These are phyloP conservation scores for Zalophus californianus DNA, from an alignment of 2,797 vertebrate species.

Conservation along the genomic window DNA sequence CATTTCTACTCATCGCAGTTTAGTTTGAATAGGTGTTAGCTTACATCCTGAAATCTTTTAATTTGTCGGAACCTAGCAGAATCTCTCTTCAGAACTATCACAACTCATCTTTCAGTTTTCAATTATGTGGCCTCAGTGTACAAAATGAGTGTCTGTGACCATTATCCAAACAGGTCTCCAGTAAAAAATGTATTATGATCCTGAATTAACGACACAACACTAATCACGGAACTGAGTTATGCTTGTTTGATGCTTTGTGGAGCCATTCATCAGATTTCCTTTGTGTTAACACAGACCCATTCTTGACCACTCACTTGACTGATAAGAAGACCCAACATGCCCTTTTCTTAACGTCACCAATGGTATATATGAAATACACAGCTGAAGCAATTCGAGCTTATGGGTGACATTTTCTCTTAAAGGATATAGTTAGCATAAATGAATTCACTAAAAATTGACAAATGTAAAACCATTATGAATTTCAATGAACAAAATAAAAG, in stretches of 20 bases:
- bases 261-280: not conserved
- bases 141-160: not conserved
- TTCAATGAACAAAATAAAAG: slow-evolving; percentile 43
- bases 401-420: not conserved
- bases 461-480: not conserved
- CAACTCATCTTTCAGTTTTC: not conserved
- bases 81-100: not conserved
- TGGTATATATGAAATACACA: not conserved
- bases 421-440: not conserved
- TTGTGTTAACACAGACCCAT: not conserved
- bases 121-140: not conserved
- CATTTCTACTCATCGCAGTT: not conserved
- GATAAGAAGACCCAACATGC: not conserved
- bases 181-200: not conserved
- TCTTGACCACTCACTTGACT: not conserved
- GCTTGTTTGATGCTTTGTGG: not conserved
- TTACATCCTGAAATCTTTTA: not conserved
- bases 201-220: slow-evolving; percentile 54
- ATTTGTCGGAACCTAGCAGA: slow-evolving; percentile 21
- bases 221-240: not conserved
- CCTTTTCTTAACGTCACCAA: not conserved
- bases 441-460: slow-evolving; percentile 44
- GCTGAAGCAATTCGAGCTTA: not conserved
- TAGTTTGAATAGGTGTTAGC: not conserved
- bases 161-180: not conserved